These are phyloP conservation scores for Sandelia bainsii DNA, from an alignment of 2,797 vertebrate genomes.

Conservation along the genomic window DNA sequence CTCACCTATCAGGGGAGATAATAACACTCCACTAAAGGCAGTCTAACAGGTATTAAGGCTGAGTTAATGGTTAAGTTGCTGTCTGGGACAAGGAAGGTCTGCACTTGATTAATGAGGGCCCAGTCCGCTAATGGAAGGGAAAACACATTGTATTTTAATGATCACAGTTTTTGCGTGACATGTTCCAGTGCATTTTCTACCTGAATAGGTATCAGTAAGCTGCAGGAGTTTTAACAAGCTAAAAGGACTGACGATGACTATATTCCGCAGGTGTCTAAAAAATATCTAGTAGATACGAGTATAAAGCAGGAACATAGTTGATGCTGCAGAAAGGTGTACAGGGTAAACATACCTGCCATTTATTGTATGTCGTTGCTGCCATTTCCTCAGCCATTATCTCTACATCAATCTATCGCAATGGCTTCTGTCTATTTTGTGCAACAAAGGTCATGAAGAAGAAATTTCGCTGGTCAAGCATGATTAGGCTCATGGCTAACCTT, in stretches of 20 bases:
- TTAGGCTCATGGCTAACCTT: no score
- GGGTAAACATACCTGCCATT: no score
- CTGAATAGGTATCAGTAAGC: conserved; percentile 15
- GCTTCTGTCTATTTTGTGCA: no score
- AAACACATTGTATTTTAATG: conserved; percentile 52
- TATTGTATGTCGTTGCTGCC: no score
- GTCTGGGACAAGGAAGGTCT: conserved; percentile 47
- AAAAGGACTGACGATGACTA: conserved; percentile 1
- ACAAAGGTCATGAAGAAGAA: no score
- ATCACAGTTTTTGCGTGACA: conserved; percentile 31
- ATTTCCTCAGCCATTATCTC: no score
- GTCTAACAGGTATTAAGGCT: conserved; percentile 68
- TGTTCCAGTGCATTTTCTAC: conserved; percentile 8
- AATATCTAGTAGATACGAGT: neutral
- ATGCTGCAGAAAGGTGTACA: neutral
- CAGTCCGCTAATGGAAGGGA: conserved; percentile 40
- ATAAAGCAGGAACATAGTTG: neutral
- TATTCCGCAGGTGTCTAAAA: conserved; percentile 15
- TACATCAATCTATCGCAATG: no score
- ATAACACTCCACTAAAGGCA: conserved; percentile 65
- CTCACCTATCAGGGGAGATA: conserved; percentile 57
- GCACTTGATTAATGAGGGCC: conserved; percentile 72
- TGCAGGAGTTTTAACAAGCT: conserved; percentile 19
- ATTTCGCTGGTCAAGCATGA: no score
- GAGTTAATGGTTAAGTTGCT: conserved; percentile 75